These are phyloP conservation scores for Antigone vipio DNA, from an alignment of 2,113 vertebrate species.

Conservation along the genomic window DNA sequence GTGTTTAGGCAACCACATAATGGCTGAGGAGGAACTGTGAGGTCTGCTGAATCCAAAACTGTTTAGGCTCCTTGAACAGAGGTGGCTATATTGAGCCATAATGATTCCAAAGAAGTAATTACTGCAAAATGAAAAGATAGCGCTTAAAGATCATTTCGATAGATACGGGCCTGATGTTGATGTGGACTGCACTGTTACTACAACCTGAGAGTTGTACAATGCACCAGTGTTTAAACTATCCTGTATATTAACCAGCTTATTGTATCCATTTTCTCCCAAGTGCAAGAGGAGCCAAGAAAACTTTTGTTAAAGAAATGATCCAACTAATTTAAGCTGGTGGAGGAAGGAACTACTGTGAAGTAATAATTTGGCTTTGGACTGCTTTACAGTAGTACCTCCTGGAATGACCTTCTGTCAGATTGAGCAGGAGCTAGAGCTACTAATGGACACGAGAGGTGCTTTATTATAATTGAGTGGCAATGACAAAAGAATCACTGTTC, in stretches of 20 bases:
- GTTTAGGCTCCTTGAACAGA: neutral
- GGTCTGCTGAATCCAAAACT: neutral
- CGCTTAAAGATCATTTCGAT: neutral
- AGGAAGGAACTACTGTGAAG: neutral
- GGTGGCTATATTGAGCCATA: neutral
- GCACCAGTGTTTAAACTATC: neutral
- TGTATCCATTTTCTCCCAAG: neutral
- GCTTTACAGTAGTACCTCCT: neutral
- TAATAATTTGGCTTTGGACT: constrained; percentile 24
- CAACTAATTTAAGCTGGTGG: neutral
- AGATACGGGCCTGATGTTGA: neutral
- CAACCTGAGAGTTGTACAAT: neutral
- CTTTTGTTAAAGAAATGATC: neutral
- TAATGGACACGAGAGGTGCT: neutral
- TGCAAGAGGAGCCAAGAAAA: neutral
- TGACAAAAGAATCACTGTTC: neutral
- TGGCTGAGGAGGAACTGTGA: neutral
- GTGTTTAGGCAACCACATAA: neutral
- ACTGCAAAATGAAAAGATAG: neutral
- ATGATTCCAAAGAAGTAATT: neutral
- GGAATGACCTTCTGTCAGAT: neutral
- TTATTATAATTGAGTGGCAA: neutral
- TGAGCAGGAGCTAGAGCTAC: neutral
- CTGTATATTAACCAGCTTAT: neutral
- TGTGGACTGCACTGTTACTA: neutral